Evolutionary conservation across 2,797 vertebrate species (phyloP), one percentile per base, ranked within the genome.

Genomic region (Crenuchus spilurus): DNA sequence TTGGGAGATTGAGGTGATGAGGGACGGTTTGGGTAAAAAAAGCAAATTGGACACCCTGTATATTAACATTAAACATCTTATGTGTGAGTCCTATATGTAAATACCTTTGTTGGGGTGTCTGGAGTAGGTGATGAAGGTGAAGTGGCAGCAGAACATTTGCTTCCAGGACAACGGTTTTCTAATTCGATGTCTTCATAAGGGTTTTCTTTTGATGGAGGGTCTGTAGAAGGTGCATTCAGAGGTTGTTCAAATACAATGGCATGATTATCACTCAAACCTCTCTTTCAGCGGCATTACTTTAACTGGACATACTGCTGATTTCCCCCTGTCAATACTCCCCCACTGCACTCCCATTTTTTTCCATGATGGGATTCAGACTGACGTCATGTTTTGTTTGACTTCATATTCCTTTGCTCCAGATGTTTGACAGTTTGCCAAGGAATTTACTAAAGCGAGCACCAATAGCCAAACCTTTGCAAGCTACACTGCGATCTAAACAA

Each of bases 151-250:
- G 93, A 90, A 80, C 93, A 94, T 87, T 97, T 93, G 82, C 82
- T 92, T 62, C 86, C 85, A 30, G 87, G 78, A 80, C 83, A 89
- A 63, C 85, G 94, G 84, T 93, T 94, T 60, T 97, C 96, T 78
- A 95, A 86, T 84, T 99, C 97, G 1, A 99, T 95, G 70, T 98
- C 97, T 89, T 99, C 97, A 1, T 99, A 99, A 10, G 96, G 97
- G 81, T 98, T 98, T 84, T 99, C 97, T 91, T 98, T 99, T n/a
- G 90, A 89, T 30, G 96, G 95, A 7, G 89, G 91, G 77, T 98
- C 97, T 99, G 83, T 31, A 80, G 49, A 80, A 62, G 7, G 35
- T 14, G 6, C 14, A 42, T 2, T 5, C 11, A 76, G 62, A 4
- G 10, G 13, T 13, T 7, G 20, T 41, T 22, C 4, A 13, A 0